phyloP scores from a whole-genome alignment of 2,888 invertebrate species.

The Hanleya hanleyi region DNA sequence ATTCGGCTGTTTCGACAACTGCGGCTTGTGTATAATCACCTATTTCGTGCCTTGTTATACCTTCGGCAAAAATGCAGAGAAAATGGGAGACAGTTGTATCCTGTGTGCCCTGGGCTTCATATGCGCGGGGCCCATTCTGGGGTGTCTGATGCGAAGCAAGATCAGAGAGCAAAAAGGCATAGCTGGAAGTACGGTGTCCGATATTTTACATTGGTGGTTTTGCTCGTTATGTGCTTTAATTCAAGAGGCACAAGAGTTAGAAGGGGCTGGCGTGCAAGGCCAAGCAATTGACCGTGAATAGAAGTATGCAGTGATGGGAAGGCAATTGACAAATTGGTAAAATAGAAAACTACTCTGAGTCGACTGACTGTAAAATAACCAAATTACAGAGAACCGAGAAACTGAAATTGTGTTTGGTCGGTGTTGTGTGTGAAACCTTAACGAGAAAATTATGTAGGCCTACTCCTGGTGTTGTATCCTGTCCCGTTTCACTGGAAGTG shows the following conservation, averaged over 20 bases:
- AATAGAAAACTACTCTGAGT: too few relatives aligned
- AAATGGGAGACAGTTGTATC: slow-evolving; percentile 65
- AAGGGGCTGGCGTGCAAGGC: neutral
- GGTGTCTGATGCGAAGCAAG: slow-evolving; percentile 56
- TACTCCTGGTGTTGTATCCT: too few relatives aligned
- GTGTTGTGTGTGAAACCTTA: too few relatives aligned
- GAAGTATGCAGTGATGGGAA: too few relatives aligned
- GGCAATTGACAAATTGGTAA: too few relatives aligned
- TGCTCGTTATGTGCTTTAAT: slow-evolving; percentile 62
- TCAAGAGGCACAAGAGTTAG: slow-evolving; percentile 60
- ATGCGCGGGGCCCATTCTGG: slow-evolving; percentile 49
- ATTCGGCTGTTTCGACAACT: slow-evolving; percentile 70
- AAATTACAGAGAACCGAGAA: too few relatives aligned
- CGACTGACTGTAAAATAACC: too few relatives aligned
- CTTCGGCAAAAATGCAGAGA: slow-evolving; percentile 69
- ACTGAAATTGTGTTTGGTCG: too few relatives aligned
- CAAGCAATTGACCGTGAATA: neutral
- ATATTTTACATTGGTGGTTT: slow-evolving; percentile 57
- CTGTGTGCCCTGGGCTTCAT: slow-evolving; percentile 50
- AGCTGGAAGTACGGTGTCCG: slow-evolving; percentile 55
- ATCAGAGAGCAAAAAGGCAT: slow-evolving; percentile 65
- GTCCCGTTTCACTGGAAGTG: too few relatives aligned
- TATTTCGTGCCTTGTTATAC: slow-evolving; percentile 68
- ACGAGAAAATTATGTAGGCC: too few relatives aligned
- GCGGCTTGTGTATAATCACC: slow-evolving; percentile 64